A percentile compares a stretch with the other conserved stretches of the same genome.
Conservation (phyloP, 2,888 invertebrate species). For the Meghimatium bilineatum region DNA sequence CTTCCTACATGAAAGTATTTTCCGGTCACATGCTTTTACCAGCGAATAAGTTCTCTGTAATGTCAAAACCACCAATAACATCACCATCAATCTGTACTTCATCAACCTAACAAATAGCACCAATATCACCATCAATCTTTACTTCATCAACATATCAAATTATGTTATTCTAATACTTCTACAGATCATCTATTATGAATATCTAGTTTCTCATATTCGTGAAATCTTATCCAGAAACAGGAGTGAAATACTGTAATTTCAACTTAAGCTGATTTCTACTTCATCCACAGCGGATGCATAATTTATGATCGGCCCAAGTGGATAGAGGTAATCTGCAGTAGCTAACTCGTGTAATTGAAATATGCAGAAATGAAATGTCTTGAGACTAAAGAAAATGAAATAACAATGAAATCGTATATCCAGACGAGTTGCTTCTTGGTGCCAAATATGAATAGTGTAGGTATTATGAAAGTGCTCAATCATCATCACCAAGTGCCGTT, state of each 20-base stretch:
- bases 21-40: too few species aligned
- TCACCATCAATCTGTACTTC: too few species aligned
- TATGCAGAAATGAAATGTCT: neutral
- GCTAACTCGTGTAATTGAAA: neutral
- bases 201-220: neutral
- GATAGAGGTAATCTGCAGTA: neutral
- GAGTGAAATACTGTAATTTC: slow-evolving; percentile 1
- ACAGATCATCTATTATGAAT: neutral
- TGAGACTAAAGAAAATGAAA: neutral
- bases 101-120: too few species aligned
- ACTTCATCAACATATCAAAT: too few species aligned
- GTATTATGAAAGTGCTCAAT: too few species aligned
- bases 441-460: too few species aligned
- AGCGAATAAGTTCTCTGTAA: too few species aligned
- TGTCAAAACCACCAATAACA: too few species aligned
- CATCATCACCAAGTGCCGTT: too few species aligned
- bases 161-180: neutral
- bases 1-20: too few species aligned
- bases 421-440: neutral
- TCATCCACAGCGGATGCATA: neutral
- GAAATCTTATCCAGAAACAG: neutral
- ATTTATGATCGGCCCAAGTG: neutral
- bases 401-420: neutral
- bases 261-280: slow-evolving; percentile 10
- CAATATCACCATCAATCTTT: too few species aligned